Base-by-base conservation (phyloP, 2,888 invertebrate genomes). In the Lasioglossum lativentre region DNA sequence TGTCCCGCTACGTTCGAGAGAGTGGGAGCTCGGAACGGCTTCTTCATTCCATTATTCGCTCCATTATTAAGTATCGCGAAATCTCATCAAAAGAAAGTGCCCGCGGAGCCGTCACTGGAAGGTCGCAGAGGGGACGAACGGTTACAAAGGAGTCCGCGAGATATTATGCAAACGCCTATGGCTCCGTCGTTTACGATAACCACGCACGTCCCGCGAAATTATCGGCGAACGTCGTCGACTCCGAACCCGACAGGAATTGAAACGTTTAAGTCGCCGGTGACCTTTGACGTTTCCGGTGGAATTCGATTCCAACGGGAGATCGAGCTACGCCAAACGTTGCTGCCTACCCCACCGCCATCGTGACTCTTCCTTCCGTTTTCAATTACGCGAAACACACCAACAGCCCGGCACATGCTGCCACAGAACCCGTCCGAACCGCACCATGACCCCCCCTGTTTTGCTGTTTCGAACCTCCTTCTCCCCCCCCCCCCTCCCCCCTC, bases 31-130 rank as follows among this genome's bases (percentile, higher is more conserved):
- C 68, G 8, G 80, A 52, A 75, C 71, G 75, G 76, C 47, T 66
- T 56, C 56, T 72, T 52, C 52, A 30, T 73, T 47, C 56, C 56
- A n/a, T 70, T 30, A 34, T n/a, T n/a, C n/a, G n/a, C n/a, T n/a
- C n/a, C n/a, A 5, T 82, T 77, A 81, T 82, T 76, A 82, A 81
- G 66, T 59, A 68, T 73, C 38, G 45, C 73, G 81, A 38, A 10
- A 81, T 68, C 52, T 59, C 72, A 81, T 81, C 83, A 81, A 83
- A n/a, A 82, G 82, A 34, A 77, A 74, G 83, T 82, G 66, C 40
- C 45, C 38, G 52, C 12, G 2, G 27, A 42, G 30, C 12, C 34
- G 72, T 66, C 72, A n/a, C 16, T 16, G 23, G 1, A 14, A 4
- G 30, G 12, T 45, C 34, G 72, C 14, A 4, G 27, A 14, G 27